Evolutionary conservation across 2,888 invertebrate genomes (phyloP), one percentile per base, ranked within the genome.

Genomic region (Ecdyonurus torrentis): DNA sequence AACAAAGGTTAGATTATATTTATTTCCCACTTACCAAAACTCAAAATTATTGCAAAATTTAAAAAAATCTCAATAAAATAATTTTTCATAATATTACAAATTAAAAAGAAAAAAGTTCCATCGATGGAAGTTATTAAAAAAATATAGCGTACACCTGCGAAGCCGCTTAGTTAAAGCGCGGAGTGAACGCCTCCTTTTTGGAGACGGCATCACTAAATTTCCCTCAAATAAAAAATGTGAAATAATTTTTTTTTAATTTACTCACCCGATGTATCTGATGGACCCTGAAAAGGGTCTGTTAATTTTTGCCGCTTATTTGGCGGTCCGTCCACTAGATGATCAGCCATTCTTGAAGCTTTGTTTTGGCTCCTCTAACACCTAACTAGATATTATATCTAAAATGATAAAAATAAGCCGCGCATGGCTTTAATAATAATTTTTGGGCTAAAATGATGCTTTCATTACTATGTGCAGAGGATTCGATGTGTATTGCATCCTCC

Each of bases 301-400:
- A 94, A 86, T 81, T 94, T 94, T 76, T 87, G 88, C 85, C 94
- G 87, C 86, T 95, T 94, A 76, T 87, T 91, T 78, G 94, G 92
- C 84, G 93, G 94, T 81, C 93, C 93, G 81, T 91, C 91, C 79
- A 85, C 86, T 77, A 90, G 84, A 82, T 90, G 90, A 85, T 94
- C 94, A 82, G 91, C 91, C 94, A 94, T 94, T 74, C 74, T 73
- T 72, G 72, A 79, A 80, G 82, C 82, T 82, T 82, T 82, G 37
- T 37, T 37, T 37, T 37, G 37, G 15, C 37, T 37, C 37, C n/a
- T n/a, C n/a, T n/a, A n/a, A n/a, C n/a, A n/a, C n/a, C 37, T 37
- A 37, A 62, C 64, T 63, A 63, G 53, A 64, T 61, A 61, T 64
- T 59, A 25, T 75, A 76, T 75, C 76, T 75, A 74, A 71, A 71